Percentiles rank a stretch among this genome's conserved stretches.
Evolutionary conservation across 2,888 invertebrate genomes (phyloP).

Genomic region (Pterobdella sp.): DNA sequence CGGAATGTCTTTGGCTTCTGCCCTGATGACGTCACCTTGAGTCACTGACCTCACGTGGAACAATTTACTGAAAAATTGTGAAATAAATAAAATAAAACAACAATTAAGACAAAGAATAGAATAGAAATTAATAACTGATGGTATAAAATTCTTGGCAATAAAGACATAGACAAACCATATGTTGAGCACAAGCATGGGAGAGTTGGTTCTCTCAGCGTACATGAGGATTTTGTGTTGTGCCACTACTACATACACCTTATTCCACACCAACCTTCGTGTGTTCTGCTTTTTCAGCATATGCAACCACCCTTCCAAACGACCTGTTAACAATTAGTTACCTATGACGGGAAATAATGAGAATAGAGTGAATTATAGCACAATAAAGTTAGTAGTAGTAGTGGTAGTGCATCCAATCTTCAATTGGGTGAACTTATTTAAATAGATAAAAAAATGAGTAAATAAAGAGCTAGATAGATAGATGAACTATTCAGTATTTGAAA

Average conservation of each 20-base stretch:
- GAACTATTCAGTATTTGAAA: neutral
- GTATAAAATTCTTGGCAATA: too few species aligned
- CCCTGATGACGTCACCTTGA: slow-evolving; percentile 96
- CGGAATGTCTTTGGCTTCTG: slow-evolving; percentile 96
- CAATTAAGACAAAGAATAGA: too few species aligned
- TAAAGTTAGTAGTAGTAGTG: too few species aligned
- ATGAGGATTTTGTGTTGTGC: slow-evolving; percentile 93
- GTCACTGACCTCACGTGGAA: slow-evolving; percentile 97
- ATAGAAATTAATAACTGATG: too few species aligned
- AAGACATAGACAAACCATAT: slow-evolving; percentile 77
- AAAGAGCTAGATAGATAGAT: neutral
- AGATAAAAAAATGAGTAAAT: slow-evolving; percentile 2
- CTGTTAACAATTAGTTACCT: slow-evolving; percentile 30
- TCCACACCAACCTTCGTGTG: slow-evolving; percentile 89
- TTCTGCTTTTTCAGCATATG: slow-evolving; percentile 90
- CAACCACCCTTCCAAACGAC: slow-evolving; percentile 82
- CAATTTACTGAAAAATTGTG: slow-evolving; percentile 69
- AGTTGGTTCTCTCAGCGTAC: slow-evolving; percentile 82
- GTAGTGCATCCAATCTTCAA: too few species aligned
- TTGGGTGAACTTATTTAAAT: too few species aligned
- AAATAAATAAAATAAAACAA: neutral
- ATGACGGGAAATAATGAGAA: neutral
- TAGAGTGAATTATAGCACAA: too few species aligned
- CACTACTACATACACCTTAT: slow-evolving; percentile 90
- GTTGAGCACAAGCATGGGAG: slow-evolving; percentile 88